Conservation (phyloP, 2,113 vertebrate genomes). For the Lycaon pictus region DNA sequence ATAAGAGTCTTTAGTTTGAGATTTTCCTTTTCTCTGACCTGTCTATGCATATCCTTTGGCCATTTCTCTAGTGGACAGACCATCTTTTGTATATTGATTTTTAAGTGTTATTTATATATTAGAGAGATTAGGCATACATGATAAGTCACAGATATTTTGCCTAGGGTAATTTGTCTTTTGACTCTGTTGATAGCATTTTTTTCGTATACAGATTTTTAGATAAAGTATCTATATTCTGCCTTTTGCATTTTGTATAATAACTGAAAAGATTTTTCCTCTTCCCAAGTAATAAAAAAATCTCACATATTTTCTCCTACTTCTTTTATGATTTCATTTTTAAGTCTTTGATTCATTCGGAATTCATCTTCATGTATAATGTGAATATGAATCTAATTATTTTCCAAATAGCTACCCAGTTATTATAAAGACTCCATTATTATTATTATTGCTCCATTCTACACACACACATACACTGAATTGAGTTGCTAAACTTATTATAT, state of each 20-base stretch:
- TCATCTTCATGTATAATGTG: background rate
- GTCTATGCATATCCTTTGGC: background rate
- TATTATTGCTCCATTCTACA: background rate
- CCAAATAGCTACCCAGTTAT: background rate
- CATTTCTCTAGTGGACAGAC: background rate
- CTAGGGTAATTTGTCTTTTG: conserved; percentile 39
- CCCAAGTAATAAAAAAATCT: background rate
- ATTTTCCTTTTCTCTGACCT: conserved; percentile 32
- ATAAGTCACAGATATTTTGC: background rate
- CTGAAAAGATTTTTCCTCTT: conserved; percentile 21
- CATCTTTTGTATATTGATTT: conserved; percentile 11
- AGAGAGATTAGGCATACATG: background rate
- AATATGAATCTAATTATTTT: background rate
- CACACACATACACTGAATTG: background rate
- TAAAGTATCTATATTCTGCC: background rate
- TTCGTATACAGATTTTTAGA: background rate
- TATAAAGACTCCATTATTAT: background rate
- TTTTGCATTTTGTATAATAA: conserved; percentile 2
- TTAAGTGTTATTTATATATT: background rate
- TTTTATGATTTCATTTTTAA: conserved; percentile 42
- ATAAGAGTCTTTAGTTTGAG: background rate
- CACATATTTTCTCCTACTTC: background rate
- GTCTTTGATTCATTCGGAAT: background rate
- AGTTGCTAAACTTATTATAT: background rate
- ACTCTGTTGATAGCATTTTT: conserved; percentile 17